Evolutionary conservation across 2,113 vertebrate species (phyloP).

Genomic region (Dicerorhinus sumatrensis): DNA sequence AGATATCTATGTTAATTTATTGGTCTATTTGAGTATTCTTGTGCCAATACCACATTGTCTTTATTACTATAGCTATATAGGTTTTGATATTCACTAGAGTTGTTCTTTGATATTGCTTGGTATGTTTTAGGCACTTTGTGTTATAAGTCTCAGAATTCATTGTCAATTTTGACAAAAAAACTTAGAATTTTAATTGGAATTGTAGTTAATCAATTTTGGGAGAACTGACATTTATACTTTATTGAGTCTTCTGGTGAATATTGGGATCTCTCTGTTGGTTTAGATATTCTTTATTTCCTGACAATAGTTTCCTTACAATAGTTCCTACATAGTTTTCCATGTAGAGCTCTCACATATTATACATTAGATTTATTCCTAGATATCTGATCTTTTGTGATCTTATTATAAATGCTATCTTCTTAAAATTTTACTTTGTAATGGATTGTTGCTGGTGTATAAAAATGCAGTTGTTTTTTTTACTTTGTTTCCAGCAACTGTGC

Average conservation of each 20-base stretch:
- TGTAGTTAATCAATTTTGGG: not conserved
- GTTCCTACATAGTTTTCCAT: not conserved
- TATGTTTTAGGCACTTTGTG: not conserved
- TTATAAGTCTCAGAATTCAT: constrained; percentile 14
- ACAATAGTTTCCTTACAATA: not conserved
- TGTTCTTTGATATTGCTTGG: constrained; percentile 24
- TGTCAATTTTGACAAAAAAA: not conserved
- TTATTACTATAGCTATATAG: not conserved
- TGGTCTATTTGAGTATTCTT: not conserved
- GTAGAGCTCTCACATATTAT: not conserved
- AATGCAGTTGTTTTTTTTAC: not conserved
- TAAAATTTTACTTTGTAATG: constrained; percentile 30
- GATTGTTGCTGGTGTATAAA: not conserved
- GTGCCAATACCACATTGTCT: not conserved
- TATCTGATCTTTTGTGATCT: constrained; percentile 3
- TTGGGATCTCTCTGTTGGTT: not conserved
- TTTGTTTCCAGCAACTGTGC: not conserved
- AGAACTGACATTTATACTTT: not conserved
- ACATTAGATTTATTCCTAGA: not conserved
- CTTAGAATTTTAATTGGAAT: constrained; percentile 39
- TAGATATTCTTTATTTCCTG: not conserved
- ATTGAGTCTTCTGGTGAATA: not conserved
- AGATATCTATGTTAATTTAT: not conserved
- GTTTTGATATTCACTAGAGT: not conserved
- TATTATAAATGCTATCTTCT: not conserved